Base-by-base conservation (phyloP, 2,888 invertebrate genomes). In the Cremastobaeus sp. region DNA sequence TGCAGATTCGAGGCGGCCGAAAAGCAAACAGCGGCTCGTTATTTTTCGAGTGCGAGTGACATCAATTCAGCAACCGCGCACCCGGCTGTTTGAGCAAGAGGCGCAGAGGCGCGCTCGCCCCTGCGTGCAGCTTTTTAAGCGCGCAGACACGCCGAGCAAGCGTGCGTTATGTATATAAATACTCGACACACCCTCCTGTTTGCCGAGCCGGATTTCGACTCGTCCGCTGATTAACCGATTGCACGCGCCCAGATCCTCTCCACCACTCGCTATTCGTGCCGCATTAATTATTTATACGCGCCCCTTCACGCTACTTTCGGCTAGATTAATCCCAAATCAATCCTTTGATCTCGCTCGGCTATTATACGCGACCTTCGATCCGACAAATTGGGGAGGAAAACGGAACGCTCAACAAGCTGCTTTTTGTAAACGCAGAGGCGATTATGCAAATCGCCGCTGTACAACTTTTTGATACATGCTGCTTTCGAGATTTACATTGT, bases 171-270 rank as follows among this genome's bases (percentile, higher is more conserved):
- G 41, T 59, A 65, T n/a, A n/a, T 59, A 73, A 68, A 72, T 48
- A 64, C 48, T 64, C 64, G 62, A 43, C 78, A 77, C 79, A 77
- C 78, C 79, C 76, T 75, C 70, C 76, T 69, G 77, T 79, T 79
- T 72, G 78, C 77, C 80, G 77, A 73, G 78, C 79, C 79, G 75
- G 77, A 77, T 80, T 80, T 82, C 77, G 78, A 78, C 76, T 82
- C 80, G 81, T 82, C 80, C 82, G 78, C 79, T 83, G 83, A 84
- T 85, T 84, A 85, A 84, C 81, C 78, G 74, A 77, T 76, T 77
- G 80, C 80, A 79, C 79, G 80, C 79, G 78, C 64, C 71, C 70
- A 66, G 66, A 65, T 37, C 55, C 65, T 59, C 52, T 47, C 57
- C 54, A 25, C 39, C 15, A 9, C 47, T 39, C 35, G 15, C 55